Conservation (phyloP, 1,140 invertebrate species). For the Apolygus lucorum region DNA sequence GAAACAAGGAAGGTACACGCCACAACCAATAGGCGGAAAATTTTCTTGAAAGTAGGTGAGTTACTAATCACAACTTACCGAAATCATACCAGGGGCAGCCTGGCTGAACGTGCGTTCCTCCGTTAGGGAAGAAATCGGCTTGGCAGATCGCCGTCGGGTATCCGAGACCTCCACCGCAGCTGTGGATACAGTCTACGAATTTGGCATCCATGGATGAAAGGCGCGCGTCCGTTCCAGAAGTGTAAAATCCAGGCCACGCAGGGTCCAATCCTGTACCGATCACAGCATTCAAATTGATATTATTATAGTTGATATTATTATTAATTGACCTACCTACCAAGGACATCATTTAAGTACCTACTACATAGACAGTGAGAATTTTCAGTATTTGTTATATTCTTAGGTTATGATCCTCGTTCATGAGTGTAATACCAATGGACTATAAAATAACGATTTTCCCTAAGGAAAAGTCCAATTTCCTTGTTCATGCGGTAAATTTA, state of each 20-base stretch:
- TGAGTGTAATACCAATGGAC: neutral
- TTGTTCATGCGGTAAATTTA: neutral
- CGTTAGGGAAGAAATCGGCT: slow-evolving; percentile 73
- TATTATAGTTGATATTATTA: no score
- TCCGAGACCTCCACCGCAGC: slow-evolving; percentile 48
- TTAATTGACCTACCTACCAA: no score
- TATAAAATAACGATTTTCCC: neutral
- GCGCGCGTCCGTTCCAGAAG: slow-evolving; percentile 36
- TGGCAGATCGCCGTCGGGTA: slow-evolving; percentile 49
- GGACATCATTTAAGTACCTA: no score
- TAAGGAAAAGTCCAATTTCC: neutral
- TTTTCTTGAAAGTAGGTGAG: no score
- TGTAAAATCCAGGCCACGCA: neutral
- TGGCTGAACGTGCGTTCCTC: slow-evolving; percentile 48
- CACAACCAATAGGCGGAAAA: no score
- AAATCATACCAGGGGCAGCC: slow-evolving; percentile 41
- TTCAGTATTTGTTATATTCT: neutral
- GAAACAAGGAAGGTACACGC: no score
- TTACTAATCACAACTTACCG: slow-evolving; percentile 27
- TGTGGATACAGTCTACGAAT: slow-evolving; percentile 67
- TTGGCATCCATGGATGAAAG: slow-evolving; percentile 54
- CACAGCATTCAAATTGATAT: no score
- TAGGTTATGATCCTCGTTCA: no score
- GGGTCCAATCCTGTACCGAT: neutral
- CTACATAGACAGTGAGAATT: neutral